Evolutionary conservation across 1,140 invertebrate genomes (phyloP), one percentile per base, ranked within the genome.

Genomic region (Nomia melanderi): DNA sequence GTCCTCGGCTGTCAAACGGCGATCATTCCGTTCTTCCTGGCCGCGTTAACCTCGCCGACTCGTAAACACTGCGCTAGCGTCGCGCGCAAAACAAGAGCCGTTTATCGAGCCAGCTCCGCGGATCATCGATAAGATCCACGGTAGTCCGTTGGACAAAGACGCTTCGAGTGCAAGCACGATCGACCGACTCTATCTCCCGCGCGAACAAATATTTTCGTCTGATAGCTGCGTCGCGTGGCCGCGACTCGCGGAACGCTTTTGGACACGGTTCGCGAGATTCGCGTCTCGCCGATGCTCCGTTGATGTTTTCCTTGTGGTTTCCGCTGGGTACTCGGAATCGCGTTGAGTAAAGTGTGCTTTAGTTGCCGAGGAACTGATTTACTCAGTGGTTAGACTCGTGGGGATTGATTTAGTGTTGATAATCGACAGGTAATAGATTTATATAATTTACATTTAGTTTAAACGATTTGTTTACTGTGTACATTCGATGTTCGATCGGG

Each of bases 161-260:
- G 25, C 50, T 69, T 59, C 44, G 53, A 57, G 67, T 57, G 64
- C 31, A 47, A 57, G 23, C n/a, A n/a, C n/a, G n/a, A n/a, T n/a
- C n/a, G 47, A 50, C 53, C 53, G 31, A 14, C 39, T 23, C 23
- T 75, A 44, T 67, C 39, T 39, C 5, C 6, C 20, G 33, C 27
- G 56, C n/a, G 44, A 25, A 27, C 29, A 77, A 77, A 77, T 71
- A 71, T 77, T 77, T 77, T 71, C 67, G 67, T 27, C 57, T 44
- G 47, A 62, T 63, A 50, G 20, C 44, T 39, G 25, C 36, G 66
- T 62, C 65, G 59, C 33, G 54, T 33, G 29, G 25, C 39, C 20
- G 36, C 7, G 8, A 3, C 7, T 50, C 12, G 31, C n/a, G 2
- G 5, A 2, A 20, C 12, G 20, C 57, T 20, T n/a, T 23, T 60